phyloP scores from a whole-genome alignment of 2,113 vertebrate species.

The Ahaetulla prasina region DNA sequence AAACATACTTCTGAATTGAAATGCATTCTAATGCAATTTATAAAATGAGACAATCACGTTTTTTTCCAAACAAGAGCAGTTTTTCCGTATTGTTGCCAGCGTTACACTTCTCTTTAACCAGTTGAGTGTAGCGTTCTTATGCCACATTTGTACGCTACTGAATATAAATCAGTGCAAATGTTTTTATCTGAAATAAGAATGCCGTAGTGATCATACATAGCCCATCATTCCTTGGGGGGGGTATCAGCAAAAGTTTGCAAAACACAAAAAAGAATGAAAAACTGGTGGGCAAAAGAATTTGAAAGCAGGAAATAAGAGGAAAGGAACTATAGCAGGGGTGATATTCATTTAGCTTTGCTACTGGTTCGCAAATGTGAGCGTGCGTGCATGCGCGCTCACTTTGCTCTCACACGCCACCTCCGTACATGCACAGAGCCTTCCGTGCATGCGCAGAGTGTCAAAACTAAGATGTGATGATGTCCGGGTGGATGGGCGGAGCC shows the following conservation, averaged over 20 bases:
- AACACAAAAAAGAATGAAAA: background rate
- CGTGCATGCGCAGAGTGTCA: too few relatives aligned
- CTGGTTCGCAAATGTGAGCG: too few relatives aligned
- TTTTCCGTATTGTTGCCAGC: background rate
- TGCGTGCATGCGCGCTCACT: too few relatives aligned
- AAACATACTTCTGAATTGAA: background rate
- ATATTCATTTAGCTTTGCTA: too few relatives aligned
- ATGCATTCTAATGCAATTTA: background rate
- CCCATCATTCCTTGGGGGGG: background rate
- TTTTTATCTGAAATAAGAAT: background rate
- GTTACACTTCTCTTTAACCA: background rate
- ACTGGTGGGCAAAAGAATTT: background rate
- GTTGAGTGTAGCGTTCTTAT: background rate
- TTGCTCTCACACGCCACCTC: too few relatives aligned
- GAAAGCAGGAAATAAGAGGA: background rate
- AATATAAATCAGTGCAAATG: background rate
- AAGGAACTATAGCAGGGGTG: background rate
- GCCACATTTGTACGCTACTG: background rate
- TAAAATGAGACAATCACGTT: background rate
- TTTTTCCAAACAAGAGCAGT: background rate
- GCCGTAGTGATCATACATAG: background rate
- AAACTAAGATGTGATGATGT: too few relatives aligned
- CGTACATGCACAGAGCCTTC: too few relatives aligned
- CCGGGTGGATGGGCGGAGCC: too few relatives aligned
- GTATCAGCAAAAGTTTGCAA: background rate